phyloP scores from a whole-genome alignment of 1,140 invertebrate species.

The Lasaia peninsularis region DNA sequence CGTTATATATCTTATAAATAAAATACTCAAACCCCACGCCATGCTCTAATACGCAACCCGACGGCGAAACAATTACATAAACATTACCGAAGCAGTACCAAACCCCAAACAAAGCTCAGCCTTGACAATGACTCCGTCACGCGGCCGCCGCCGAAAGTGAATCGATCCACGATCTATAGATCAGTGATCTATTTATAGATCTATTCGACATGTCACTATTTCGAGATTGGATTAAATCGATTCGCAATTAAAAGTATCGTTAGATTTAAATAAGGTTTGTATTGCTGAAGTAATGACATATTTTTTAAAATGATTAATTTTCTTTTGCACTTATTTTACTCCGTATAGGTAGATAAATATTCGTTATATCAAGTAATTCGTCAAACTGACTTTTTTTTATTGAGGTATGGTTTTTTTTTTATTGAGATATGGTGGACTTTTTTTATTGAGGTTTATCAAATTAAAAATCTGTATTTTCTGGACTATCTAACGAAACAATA shows the following conservation, averaged over 20 bases:
- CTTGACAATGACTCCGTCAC: constrained; percentile 30
- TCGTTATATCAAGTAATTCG: too few species aligned
- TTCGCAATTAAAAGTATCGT: background rate
- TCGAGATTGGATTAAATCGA: background rate
- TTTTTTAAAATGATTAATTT: too few species aligned
- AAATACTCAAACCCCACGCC: background rate
- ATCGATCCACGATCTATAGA: constrained; percentile 34
- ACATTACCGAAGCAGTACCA: background rate
- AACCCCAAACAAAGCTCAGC: constrained; percentile 18
- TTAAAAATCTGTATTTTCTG: too few species aligned
- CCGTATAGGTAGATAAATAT: too few species aligned
- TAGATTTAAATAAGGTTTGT: background rate
- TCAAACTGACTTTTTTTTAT: too few species aligned
- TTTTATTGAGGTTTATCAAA: too few species aligned
- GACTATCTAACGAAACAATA: too few species aligned
- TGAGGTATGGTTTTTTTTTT: too few species aligned
- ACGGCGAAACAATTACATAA: constrained; percentile 3
- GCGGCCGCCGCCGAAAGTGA: constrained; percentile 27
- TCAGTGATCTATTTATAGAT: constrained; percentile 30
- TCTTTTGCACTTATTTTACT: too few species aligned
- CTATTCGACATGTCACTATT: constrained; percentile 13
- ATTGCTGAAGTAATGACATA: too few species aligned
- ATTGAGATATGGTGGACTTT: too few species aligned
- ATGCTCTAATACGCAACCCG: background rate
- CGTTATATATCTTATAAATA: background rate